Percentiles rank a stretch among this genome's conserved stretches.
Conservation (phyloP, 2,888 invertebrate species). For the Melanchra persicariae region DNA sequence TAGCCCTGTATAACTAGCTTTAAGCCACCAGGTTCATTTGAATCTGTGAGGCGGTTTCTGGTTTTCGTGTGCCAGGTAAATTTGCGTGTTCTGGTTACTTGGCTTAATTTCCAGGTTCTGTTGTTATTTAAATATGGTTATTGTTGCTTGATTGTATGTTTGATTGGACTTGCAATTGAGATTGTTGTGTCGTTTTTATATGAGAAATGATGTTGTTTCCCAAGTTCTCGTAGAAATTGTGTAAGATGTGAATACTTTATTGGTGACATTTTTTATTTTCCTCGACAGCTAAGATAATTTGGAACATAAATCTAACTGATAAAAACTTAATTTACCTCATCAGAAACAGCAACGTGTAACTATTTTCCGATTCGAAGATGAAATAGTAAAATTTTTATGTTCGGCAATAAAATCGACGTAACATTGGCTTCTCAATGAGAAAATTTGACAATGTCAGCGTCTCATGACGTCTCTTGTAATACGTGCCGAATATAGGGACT, state of each 20-base stretch:
- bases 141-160: not conserved
- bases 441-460: constrained; percentile 28
- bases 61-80: constrained; percentile 25
- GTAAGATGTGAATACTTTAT: not conserved
- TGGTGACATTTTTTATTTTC: not conserved
- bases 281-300: not conserved
- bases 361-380: constrained; percentile 55
- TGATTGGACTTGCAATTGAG: not conserved
- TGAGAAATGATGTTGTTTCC: not conserved
- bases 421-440: constrained; percentile 11
- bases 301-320: constrained; percentile 32
- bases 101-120: constrained; percentile 32
- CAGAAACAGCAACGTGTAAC: constrained; percentile 26
- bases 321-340: constrained; percentile 19
- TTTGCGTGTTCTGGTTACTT: constrained; percentile 24
- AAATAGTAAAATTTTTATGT: constrained; percentile 63
- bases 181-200: not conserved
- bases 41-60: constrained; percentile 4
- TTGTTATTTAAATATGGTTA: constrained; percentile 25
- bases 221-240: not conserved
- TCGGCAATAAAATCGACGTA: constrained; percentile 57
- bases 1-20: constrained; percentile 69
- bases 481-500: constrained; percentile 1
- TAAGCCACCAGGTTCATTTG: constrained; percentile 31
- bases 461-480: not conserved